Conservation (phyloP, 1,140 invertebrate genomes). For the Lerema accius region DNA sequence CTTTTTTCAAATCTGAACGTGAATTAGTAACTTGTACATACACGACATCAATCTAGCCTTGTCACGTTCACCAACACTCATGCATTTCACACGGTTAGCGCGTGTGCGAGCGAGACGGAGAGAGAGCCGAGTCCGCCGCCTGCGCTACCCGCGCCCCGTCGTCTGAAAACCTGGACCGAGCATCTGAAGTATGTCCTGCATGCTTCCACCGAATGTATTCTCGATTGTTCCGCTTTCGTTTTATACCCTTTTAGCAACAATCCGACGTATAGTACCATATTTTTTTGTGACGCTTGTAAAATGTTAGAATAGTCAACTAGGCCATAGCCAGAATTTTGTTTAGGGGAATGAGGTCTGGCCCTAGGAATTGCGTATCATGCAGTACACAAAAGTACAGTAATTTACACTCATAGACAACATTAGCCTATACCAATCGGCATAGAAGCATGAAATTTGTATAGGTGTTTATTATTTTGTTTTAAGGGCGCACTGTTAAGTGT, state of each 20-base stretch:
- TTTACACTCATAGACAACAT: no score
- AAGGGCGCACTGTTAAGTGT: no score
- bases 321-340: no score
- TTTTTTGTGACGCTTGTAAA: neutral
- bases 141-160: slow-evolving; percentile 49
- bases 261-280: neutral
- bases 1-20: neutral
- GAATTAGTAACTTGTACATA: neutral
- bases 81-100: slow-evolving; percentile 51
- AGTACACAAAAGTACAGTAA: no score
- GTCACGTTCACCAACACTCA: slow-evolving; percentile 46
- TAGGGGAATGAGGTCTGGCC: no score
- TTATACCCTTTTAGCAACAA: neutral
- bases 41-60: slow-evolving; percentile 37
- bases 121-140: slow-evolving; percentile 44
- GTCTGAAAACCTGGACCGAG: slow-evolving; percentile 71
- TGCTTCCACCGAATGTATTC: slow-evolving; percentile 24
- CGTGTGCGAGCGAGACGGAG: slow-evolving; percentile 45
- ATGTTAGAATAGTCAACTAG: neutral
- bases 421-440: no score
- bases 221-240: neutral
- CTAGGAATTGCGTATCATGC: no score
- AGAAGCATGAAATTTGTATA: no score
- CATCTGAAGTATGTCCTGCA: slow-evolving; percentile 68
- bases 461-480: no score